These are phyloP conservation scores for Chelmon rostratus DNA, from an alignment of 2,797 vertebrate genomes.

Conservation along the genomic window DNA sequence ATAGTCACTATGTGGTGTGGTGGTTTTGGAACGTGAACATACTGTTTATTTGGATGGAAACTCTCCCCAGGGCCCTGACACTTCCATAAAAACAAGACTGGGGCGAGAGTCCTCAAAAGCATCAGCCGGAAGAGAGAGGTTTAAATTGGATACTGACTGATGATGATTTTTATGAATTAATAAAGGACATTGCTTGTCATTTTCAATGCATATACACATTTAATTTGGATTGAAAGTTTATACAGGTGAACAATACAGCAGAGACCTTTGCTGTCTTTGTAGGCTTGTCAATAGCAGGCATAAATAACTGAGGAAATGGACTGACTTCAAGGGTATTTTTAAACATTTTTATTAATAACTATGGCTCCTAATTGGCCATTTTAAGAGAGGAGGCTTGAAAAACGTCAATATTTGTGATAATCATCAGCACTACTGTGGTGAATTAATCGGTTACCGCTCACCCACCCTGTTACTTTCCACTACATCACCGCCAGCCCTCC, in stretches of 20 bases:
- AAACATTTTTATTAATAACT: not conserved
- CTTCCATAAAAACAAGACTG: too few relatives aligned
- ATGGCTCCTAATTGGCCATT: not conserved
- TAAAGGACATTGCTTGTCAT: not conserved
- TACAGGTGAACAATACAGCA: not conserved
- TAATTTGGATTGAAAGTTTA: not conserved
- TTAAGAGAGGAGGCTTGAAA: not conserved
- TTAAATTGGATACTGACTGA: not conserved
- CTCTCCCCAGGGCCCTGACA: too few relatives aligned
- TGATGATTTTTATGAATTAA: not conserved
- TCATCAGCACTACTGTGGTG: not conserved
- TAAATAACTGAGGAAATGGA: not conserved
- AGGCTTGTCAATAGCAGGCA: not conserved
- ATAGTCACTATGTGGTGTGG: not conserved
- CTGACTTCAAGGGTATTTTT: not conserved
- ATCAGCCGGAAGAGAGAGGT: not conserved
- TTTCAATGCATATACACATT: not conserved
- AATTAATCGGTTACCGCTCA: not conserved
- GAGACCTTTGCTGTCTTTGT: not conserved
- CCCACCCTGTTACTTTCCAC: not conserved
- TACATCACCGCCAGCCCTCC: not conserved
- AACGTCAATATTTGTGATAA: not conserved
- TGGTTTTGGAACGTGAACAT: not conserved
- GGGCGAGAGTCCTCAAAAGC: not conserved
- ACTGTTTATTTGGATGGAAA: not conserved